Conservation (phyloP, 2,797 vertebrate genomes). For the Chloroceryle inda region DNA sequence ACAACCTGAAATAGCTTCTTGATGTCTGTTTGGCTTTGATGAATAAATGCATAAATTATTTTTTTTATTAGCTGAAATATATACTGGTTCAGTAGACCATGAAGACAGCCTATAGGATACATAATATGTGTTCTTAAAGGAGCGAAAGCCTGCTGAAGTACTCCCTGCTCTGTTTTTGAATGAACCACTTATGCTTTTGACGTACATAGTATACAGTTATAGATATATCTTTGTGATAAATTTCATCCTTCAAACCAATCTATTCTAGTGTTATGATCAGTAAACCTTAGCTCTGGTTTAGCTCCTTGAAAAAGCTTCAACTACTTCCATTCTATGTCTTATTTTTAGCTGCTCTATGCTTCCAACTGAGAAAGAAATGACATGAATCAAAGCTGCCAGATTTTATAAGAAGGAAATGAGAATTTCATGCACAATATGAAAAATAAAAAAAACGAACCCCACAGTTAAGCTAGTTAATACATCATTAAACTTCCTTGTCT, state of each 20-base stretch:
- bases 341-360: neutral
- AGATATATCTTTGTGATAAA: neutral
- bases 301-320: neutral
- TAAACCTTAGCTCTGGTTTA: neutral
- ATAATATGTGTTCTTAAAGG: neutral
- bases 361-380: neutral
- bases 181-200: neutral
- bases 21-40: neutral
- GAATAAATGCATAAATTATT: conserved; percentile 34
- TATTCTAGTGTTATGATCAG: neutral
- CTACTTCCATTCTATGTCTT: neutral
- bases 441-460: neutral
- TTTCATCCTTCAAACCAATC: neutral
- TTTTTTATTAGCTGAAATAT: conserved; percentile 30
- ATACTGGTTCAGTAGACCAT: neutral
- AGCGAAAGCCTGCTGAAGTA: neutral
- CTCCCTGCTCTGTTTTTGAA: neutral
- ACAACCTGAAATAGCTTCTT: conserved; percentile 6
- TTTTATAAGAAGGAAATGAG: neutral
- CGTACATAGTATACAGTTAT: neutral
- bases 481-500: neutral
- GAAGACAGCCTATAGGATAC: neutral
- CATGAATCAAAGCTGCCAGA: neutral
- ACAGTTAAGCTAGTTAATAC: neutral
- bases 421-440: neutral